Conservation (phyloP, 2,888 invertebrate species). For the Xestia rhomboidea region DNA sequence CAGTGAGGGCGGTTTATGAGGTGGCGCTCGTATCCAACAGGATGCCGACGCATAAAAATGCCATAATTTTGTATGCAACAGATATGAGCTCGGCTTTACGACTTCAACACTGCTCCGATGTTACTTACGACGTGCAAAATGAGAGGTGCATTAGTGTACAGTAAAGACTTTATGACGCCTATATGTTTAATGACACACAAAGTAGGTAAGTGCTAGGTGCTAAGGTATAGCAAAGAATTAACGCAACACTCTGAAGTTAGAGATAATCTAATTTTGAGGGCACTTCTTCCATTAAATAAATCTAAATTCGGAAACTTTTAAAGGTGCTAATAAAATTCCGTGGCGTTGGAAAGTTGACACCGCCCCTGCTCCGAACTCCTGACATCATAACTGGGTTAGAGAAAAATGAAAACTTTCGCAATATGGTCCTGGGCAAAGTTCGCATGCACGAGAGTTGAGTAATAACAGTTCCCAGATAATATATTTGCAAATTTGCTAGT, state of each 20-base stretch:
- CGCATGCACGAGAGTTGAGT: slow-evolving; percentile 79
- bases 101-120: slow-evolving; percentile 57
- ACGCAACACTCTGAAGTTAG: slow-evolving; percentile 12
- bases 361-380: slow-evolving; percentile 71
- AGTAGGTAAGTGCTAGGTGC: slow-evolving; percentile 16
- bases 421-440: slow-evolving; percentile 81
- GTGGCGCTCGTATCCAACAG: slow-evolving; percentile 76
- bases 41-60: slow-evolving; percentile 83
- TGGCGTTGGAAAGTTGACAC: slow-evolving; percentile 77
- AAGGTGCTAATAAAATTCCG: slow-evolving; percentile 81
- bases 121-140: slow-evolving; percentile 62
- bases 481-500: slow-evolving; percentile 79
- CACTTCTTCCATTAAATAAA: slow-evolving; percentile 73
- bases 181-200: slow-evolving; percentile 37
- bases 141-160: slow-evolving; percentile 60
- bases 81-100: slow-evolving; percentile 78
- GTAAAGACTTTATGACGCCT: slow-evolving; percentile 54
- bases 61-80: slow-evolving; percentile 85
- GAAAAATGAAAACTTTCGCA: slow-evolving; percentile 88
- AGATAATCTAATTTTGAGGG: slow-evolving; percentile 63
- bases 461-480: slow-evolving; percentile 79
- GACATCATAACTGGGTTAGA: slow-evolving; percentile 85
- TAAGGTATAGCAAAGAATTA: slow-evolving; percentile 25
- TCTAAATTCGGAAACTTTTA: slow-evolving; percentile 75
- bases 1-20: slow-evolving; percentile 81